A percentile compares a stretch with the other conserved stretches of the same genome.
Conservation (phyloP, 2,888 invertebrate species). For the Dichetophora obliterata region DNA sequence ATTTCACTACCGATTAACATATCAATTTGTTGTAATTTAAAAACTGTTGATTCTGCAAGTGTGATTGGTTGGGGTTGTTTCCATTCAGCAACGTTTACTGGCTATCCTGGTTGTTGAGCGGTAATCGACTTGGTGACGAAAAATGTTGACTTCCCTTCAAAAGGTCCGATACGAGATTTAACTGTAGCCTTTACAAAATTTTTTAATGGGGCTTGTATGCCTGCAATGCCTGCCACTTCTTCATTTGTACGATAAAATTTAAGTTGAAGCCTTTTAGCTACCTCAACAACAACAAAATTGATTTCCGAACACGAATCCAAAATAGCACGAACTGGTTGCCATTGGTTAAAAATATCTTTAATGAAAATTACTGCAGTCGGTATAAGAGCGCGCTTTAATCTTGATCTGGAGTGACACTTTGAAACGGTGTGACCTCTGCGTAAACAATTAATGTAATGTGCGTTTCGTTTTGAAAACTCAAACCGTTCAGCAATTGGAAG, state of each 20-base stretch:
- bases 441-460: conserved; percentile 33
- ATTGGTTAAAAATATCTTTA: conserved; percentile 17
- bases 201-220: not conserved
- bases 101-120: not conserved
- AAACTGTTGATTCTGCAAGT: conserved; percentile 7
- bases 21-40: conserved; percentile 21
- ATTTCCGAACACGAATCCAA: conserved; percentile 36
- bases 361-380: conserved; percentile 2
- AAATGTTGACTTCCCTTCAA: not conserved
- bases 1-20: conserved; percentile 16
- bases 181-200: not conserved
- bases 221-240: conserved; percentile 9
- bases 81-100: not conserved
- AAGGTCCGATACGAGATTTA: not conserved
- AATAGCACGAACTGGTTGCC: conserved; percentile 19
- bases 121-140: conserved; percentile 4
- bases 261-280: conserved; percentile 1
- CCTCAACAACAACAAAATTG: not conserved
- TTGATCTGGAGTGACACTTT: no score
- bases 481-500: conserved; percentile 22
- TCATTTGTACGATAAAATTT: conserved; percentile 4
- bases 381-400: not conserved
- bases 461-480: conserved; percentile 27
- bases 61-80: not conserved
- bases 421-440: not conserved